These are phyloP conservation scores for Thecocarcelia acutangulata DNA, from an alignment of 2,888 invertebrate species.

Conservation along the genomic window DNA sequence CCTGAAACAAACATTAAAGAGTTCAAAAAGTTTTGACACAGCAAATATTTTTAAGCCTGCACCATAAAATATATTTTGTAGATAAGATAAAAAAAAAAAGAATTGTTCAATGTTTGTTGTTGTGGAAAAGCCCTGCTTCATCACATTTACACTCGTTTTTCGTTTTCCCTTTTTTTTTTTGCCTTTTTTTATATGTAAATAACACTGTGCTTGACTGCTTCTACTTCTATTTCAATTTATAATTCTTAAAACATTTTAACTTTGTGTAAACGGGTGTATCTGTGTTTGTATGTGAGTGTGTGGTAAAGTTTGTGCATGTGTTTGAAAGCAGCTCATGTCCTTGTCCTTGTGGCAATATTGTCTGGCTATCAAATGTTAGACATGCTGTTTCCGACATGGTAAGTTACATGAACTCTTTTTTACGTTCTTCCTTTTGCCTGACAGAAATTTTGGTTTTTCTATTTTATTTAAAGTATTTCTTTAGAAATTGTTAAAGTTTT, in stretches of 20 bases:
- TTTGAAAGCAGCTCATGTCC: conserved; percentile 51
- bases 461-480: conserved; percentile 23
- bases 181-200: background rate
- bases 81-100: conserved; percentile 15
- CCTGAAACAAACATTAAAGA: no score
- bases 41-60: background rate
- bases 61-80: conserved; percentile 36
- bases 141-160: conserved; percentile 41
- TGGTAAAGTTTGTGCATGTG: conserved; percentile 7
- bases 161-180: conserved; percentile 9
- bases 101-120: conserved; percentile 17
- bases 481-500: conserved; percentile 19
- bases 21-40: no score
- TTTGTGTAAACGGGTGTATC: background rate
- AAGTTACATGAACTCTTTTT: conserved; percentile 54
- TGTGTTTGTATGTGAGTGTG: background rate
- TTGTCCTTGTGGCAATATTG: conserved; percentile 65
- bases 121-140: conserved; percentile 37
- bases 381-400: conserved; percentile 66
- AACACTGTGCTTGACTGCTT: conserved; percentile 35
- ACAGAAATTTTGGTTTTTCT: background rate
- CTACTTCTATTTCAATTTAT: conserved; percentile 37
- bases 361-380: conserved; percentile 66
- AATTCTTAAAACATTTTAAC: conserved; percentile 14
- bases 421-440: background rate